Conservation (phyloP, 2,797 vertebrate genomes). For the Natrix natrix region DNA sequence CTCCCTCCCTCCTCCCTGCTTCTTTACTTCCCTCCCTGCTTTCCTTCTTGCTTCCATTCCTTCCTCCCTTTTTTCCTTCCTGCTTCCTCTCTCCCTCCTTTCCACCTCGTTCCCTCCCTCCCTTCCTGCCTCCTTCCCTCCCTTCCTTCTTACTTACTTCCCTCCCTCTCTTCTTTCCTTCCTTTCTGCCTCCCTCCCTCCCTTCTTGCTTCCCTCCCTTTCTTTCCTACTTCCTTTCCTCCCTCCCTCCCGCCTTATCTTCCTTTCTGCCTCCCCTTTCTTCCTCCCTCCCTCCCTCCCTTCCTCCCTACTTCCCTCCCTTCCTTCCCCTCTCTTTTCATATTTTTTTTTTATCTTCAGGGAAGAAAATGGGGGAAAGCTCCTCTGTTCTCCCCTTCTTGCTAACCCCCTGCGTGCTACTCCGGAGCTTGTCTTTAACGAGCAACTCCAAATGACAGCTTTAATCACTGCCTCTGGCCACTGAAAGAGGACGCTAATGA, state of each 20-base stretch:
- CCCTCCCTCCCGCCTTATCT: not conserved
- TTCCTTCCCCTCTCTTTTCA: not conserved
- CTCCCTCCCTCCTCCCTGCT: too few relatives aligned
- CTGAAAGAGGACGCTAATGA: slow-evolving; percentile 96
- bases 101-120: too few relatives aligned
- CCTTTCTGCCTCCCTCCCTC: not conserved
- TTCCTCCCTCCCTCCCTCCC: not conserved
- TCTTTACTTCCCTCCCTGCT: too few relatives aligned
- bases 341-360: slow-evolving; percentile 1
- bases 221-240: not conserved
- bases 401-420: slow-evolving; percentile 74
- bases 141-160: not conserved
- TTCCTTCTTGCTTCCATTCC: too few relatives aligned
- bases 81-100: not conserved
- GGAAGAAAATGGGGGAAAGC: slow-evolving; percentile 13
- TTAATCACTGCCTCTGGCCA: slow-evolving; percentile 99
- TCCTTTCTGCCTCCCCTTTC: rapidly evolving
- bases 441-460: slow-evolving; percentile 99
- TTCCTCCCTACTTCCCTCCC: not conserved
- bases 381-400: slow-evolving; percentile 1
- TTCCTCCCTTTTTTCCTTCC: too few relatives aligned
- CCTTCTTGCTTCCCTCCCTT: not conserved
- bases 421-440: slow-evolving; percentile 89
- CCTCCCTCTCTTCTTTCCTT: not conserved
- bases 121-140: not conserved